These are phyloP conservation scores for Erpornis zantholeuca DNA, from an alignment of 2,113 vertebrate species.

Conservation along the genomic window DNA sequence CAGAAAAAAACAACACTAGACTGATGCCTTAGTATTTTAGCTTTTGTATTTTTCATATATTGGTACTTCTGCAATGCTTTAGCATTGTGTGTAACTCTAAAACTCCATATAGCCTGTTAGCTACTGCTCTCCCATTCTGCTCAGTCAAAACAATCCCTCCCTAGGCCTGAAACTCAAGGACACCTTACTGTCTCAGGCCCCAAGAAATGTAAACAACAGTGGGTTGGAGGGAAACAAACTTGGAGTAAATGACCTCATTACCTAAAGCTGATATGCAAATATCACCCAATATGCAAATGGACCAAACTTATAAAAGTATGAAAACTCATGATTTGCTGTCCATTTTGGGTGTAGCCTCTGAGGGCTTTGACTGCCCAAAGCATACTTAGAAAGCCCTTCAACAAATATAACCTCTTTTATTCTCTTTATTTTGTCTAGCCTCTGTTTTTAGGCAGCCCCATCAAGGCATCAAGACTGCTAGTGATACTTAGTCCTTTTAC, in stretches of 20 bases:
- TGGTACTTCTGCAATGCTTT: background rate
- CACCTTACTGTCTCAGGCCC: background rate
- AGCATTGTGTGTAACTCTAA: background rate
- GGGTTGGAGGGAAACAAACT: background rate
- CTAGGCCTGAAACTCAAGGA: background rate
- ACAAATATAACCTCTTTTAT: background rate
- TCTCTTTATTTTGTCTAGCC: background rate
- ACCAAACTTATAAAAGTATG: background rate
- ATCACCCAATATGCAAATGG: background rate
- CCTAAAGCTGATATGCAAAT: background rate
- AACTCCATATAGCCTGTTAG: background rate
- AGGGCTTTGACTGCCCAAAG: background rate
- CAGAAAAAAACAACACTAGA: background rate
- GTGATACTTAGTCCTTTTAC: background rate
- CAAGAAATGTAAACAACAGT: background rate
- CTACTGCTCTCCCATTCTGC: background rate
- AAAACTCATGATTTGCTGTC: accelerated
- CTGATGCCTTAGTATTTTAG: background rate
- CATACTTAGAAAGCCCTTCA: background rate
- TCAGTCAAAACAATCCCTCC: background rate
- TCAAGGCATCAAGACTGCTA: background rate
- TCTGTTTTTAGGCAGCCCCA: background rate
- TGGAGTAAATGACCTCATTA: background rate
- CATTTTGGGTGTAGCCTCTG: background rate
- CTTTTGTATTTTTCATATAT: background rate